phyloP scores from a whole-genome alignment of 2,113 vertebrate species.

The Sinosuthora webbiana region DNA sequence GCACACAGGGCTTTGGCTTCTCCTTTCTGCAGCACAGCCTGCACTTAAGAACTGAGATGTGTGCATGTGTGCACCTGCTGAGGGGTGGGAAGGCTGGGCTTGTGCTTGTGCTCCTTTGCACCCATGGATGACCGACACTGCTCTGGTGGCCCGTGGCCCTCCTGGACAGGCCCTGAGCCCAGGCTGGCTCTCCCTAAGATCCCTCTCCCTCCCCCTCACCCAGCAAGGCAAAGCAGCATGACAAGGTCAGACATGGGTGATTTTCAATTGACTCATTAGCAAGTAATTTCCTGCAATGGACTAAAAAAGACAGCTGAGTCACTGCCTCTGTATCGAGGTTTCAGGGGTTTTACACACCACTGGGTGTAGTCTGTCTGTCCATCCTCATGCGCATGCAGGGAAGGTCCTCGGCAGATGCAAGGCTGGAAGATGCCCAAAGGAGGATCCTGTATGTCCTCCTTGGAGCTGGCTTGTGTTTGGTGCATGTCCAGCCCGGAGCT shows the following conservation, averaged over 20 bases:
- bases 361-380: rapidly evolving
- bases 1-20: neutral
- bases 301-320: neutral
- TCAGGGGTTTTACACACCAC: neutral
- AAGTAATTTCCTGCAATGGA: neutral
- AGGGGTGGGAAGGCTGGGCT: neutral
- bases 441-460: neutral
- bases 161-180: neutral
- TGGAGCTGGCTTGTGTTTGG: neutral
- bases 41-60: too few species aligned
- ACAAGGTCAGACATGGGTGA: neutral
- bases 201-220: neutral
- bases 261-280: neutral
- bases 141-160: neutral
- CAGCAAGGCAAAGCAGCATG: neutral
- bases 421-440: neutral
- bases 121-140: neutral
- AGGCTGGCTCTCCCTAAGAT: neutral
- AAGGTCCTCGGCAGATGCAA: rapidly evolving
- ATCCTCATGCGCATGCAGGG: rapidly evolving
- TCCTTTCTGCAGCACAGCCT: neutral
- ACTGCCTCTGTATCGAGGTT: neutral
- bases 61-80: neutral
- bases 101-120: neutral
- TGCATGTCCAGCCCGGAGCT: neutral